phyloP scores from a whole-genome alignment of 2,113 vertebrate species.

The Athene cunicularia region DNA sequence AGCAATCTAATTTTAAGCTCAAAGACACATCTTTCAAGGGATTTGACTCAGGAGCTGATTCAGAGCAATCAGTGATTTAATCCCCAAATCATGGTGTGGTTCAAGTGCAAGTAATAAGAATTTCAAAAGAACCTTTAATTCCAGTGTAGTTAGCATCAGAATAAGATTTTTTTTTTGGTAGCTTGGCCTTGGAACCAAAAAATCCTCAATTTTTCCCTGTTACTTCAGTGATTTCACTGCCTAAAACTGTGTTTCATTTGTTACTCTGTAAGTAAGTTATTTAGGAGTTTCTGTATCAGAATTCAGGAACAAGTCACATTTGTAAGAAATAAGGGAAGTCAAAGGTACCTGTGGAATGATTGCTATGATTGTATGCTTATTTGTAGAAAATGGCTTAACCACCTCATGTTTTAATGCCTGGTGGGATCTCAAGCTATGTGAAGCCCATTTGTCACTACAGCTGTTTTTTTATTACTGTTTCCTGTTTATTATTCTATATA shows the following conservation, averaged over 20 bases:
- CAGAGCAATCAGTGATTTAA: neutral
- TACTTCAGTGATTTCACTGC: neutral
- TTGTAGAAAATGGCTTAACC: neutral
- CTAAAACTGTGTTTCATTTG: neutral
- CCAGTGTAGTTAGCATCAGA: neutral
- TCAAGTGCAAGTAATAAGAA: neutral
- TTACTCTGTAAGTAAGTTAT: neutral
- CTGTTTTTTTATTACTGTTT: neutral
- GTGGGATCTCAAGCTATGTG: neutral
- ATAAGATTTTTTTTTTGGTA: neutral
- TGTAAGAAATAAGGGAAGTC: neutral
- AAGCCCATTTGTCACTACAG: neutral
- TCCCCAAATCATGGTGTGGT: neutral
- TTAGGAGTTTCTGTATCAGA: neutral
- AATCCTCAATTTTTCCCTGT: neutral
- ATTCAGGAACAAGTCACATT: neutral
- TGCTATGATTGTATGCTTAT: neutral
- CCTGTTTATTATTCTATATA: constrained; percentile 19
- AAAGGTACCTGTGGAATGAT: neutral
- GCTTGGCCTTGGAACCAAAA: neutral
- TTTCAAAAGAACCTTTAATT: neutral
- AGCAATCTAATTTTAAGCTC: neutral
- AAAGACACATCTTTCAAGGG: neutral
- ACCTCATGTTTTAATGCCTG: neutral
- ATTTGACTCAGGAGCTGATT: neutral